A percentile compares a stretch with the other conserved stretches of the same genome.
phyloP scores from a whole-genome alignment of 2,797 vertebrate genomes.

The Tenualosa ilisha region DNA sequence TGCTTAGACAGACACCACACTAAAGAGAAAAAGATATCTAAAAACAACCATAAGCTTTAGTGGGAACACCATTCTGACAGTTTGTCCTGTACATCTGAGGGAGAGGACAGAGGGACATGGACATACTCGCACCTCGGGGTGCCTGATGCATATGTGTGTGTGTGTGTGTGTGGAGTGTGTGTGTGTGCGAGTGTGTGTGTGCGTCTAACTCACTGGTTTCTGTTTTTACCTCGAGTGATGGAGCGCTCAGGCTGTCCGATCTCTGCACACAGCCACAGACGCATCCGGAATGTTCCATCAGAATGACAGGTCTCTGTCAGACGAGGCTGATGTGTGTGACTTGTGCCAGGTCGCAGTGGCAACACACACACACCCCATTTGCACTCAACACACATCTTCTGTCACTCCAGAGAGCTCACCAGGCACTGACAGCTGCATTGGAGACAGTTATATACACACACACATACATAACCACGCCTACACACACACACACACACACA shows the following conservation, averaged over 20 bases:
- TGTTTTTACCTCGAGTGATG: too few relatives aligned
- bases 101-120: too few relatives aligned
- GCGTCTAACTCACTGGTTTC: too few relatives aligned
- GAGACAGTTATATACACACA: not conserved
- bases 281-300: not conserved
- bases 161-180: not conserved
- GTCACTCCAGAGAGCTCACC: not conserved
- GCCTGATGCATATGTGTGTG: not conserved
- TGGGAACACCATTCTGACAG: too few relatives aligned
- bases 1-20: too few relatives aligned
- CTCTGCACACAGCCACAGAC: not conserved
- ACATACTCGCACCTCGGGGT: not conserved
- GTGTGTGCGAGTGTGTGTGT: too few relatives aligned
- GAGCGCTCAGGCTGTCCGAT: not conserved
- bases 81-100: too few relatives aligned
- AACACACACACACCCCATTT: not conserved
- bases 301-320: slow-evolving; percentile 2
- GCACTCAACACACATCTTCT: not conserved
- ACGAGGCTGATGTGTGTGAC: not conserved
- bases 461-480: too few relatives aligned
- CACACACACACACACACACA: too few relatives aligned
- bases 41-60: too few relatives aligned
- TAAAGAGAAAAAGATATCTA: not conserved
- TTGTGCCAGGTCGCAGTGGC: not conserved
- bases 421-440: not conserved